Evolutionary conservation across 53 echinoderm and acorn worm genomes (phyloP).

Genomic region (Arbacia lixula): DNA sequence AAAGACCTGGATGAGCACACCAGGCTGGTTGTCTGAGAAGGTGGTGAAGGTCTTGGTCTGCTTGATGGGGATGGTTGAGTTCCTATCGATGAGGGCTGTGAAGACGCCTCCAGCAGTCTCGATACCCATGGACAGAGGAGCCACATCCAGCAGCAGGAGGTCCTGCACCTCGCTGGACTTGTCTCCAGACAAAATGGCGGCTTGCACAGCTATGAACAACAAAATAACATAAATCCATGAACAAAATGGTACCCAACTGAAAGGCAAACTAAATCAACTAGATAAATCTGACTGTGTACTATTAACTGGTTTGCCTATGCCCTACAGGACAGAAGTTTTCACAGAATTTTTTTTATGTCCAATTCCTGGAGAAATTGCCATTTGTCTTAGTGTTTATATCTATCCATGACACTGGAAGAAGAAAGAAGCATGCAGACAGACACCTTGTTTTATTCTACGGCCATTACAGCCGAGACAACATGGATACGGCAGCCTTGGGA

Average conservation of each 20-base stretch:
- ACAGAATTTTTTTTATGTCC: too few species aligned
- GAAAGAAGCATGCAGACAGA: too few species aligned
- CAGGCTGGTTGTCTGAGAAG: conserved; percentile 89
- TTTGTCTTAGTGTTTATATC: too few species aligned
- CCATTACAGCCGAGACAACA: too few species aligned
- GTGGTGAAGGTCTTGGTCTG: conserved; percentile 70
- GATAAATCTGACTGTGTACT: background rate
- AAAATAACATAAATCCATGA: background rate
- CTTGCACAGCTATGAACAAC: conserved; percentile 49
- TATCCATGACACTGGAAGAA: too few species aligned
- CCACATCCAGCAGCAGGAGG: conserved; percentile 86
- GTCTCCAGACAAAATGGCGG: conserved; percentile 92
- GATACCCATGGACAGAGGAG: conserved; percentile 93
- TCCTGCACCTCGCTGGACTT: conserved; percentile 86
- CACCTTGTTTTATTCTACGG: too few species aligned
- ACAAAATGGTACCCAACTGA: background rate
- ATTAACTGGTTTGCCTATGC: background rate
- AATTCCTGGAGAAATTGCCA: too few species aligned
- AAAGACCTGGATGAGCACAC: conserved; percentile 93
- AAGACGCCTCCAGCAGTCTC: conserved; percentile 97
- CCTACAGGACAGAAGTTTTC: too few species aligned
- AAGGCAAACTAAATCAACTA: background rate
- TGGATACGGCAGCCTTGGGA: too few species aligned
- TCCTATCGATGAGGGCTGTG: conserved; percentile 85
- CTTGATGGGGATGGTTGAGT: conserved; percentile 91